Percentiles rank a stretch among this genome's conserved stretches.
Evolutionary conservation across 2,888 invertebrate species (phyloP).

Genomic region (Pyrochroa serraticornis): DNA sequence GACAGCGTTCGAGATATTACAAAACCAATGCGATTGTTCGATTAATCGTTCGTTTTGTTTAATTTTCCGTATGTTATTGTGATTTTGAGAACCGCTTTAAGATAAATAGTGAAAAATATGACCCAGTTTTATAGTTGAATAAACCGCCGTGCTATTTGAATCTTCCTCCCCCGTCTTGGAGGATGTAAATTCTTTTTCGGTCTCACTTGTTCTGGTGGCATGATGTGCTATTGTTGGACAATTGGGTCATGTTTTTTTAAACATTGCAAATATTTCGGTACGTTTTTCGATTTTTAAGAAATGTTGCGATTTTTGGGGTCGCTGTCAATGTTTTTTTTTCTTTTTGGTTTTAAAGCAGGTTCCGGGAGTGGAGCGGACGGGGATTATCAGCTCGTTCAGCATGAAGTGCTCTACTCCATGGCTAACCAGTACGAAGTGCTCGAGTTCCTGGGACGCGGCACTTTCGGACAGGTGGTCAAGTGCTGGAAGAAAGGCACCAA

Average conservation of each 20-base stretch:
- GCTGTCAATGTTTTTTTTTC: background rate
- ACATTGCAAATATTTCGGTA: background rate
- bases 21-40: background rate
- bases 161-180: too few relatives aligned
- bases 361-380: constrained; percentile 91
- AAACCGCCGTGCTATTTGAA: too few relatives aligned
- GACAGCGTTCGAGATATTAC: constrained; percentile 4
- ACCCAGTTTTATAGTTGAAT: too few relatives aligned
- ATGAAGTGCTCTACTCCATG: constrained; percentile 96
- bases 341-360: constrained; percentile 57
- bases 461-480: constrained; percentile 99
- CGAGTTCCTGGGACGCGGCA: constrained; percentile 98
- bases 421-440: constrained; percentile 95
- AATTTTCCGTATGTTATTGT: constrained; percentile 3
- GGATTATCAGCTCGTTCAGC: constrained; percentile 98
- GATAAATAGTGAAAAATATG: background rate
- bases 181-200: too few relatives aligned
- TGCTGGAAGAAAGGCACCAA: constrained; percentile 99
- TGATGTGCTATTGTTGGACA: background rate
- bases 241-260: background rate
- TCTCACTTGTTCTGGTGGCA: too few relatives aligned
- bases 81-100: constrained; percentile 4
- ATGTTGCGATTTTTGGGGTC: too few relatives aligned
- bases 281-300: too few relatives aligned
- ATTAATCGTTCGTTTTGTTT: background rate